Base-by-base conservation (phyloP, 2,888 invertebrate species). In the Athrips mouffetella region DNA sequence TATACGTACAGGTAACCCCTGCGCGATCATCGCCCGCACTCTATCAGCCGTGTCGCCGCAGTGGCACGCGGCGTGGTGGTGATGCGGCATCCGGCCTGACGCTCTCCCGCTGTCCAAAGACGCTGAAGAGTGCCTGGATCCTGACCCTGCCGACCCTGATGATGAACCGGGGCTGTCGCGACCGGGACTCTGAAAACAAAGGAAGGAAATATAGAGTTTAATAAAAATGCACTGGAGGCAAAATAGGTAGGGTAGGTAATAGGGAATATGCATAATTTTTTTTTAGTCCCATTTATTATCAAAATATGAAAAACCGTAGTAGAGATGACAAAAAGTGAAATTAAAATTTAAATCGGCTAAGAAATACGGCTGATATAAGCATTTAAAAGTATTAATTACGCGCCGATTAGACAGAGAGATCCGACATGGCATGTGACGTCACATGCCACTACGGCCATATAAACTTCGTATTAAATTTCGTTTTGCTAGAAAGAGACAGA, bases 31-130 rank as follows among this genome's bases (percentile, higher is more conserved):
- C 3, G 86, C 84, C 1, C 87, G 89, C 65, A 93, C 91, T 10
- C 94, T 80, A 71, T 97, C 96, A 16, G 94, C 94, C 48, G 91
- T 90, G 65, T 93, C 92, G 0, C 91, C 92, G 53, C 94, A 94
- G 61, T 94, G 93, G 53, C 94, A 94, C 56, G 93, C 92, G 10
- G 94, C 93, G 73, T 94, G 95, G 65, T 95, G 92, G 55, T 78
- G 94, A 86, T 67, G 94, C 88, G 84, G 92, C 90, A 69, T 90
- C 70, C 95, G 94, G 44, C 94, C 94, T 8, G 96, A 96, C 23
- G 97, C 97, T 54, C 97, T 90, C n/a, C 97, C 97, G 61, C 96
- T 96, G 87, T 97, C 97, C 67, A 97, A 85, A 15, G 94, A 94
- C 16, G 96, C 96, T 1, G 96, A 96, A 55, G 96, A 96, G 78